These are phyloP conservation scores for Drosophila lini DNA, from an alignment of 1,140 invertebrate species.

Conservation along the genomic window DNA sequence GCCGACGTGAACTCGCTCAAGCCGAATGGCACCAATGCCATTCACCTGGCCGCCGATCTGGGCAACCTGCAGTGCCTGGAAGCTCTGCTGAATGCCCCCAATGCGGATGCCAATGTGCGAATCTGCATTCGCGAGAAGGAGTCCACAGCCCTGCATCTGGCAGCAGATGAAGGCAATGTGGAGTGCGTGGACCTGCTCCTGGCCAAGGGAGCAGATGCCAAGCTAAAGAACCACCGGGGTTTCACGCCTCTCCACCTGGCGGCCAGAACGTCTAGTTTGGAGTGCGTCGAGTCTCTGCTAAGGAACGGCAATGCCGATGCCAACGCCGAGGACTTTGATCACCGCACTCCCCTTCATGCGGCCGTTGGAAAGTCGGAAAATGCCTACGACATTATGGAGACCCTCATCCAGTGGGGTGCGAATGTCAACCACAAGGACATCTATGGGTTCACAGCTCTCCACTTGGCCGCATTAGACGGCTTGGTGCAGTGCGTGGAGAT, in stretches of 20 bases:
- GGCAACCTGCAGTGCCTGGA: constrained; percentile 89
- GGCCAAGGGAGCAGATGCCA: constrained; percentile 89
- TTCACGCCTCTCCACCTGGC: constrained; percentile 92
- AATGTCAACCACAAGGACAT: constrained; percentile 94
- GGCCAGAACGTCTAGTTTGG: constrained; percentile 89
- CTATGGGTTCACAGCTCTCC: constrained; percentile 95
- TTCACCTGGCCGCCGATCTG: constrained; percentile 91
- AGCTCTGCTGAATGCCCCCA: constrained; percentile 88
- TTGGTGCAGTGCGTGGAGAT: constrained; percentile 93
- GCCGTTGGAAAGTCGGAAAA: constrained; percentile 90
- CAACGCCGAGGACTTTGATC: constrained; percentile 91
- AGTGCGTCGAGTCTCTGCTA: constrained; percentile 90
- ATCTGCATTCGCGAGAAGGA: constrained; percentile 88
- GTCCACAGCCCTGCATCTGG: constrained; percentile 91
- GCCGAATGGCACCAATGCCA: constrained; percentile 89
- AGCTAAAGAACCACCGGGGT: constrained; percentile 89
- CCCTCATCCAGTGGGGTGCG: constrained; percentile 90
- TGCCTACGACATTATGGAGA: constrained; percentile 91
- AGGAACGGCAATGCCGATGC: constrained; percentile 89
- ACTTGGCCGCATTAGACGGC: constrained; percentile 93
- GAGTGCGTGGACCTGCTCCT: constrained; percentile 90
- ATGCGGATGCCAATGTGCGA: constrained; percentile 86
- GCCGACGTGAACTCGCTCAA: constrained; percentile 89
- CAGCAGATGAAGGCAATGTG: constrained; percentile 91
- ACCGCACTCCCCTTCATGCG: constrained; percentile 90